A percentile compares a stretch with the other conserved stretches of the same genome.
phyloP scores from a whole-genome alignment of 1,140 invertebrate genomes.

The Mamestra configurata region DNA sequence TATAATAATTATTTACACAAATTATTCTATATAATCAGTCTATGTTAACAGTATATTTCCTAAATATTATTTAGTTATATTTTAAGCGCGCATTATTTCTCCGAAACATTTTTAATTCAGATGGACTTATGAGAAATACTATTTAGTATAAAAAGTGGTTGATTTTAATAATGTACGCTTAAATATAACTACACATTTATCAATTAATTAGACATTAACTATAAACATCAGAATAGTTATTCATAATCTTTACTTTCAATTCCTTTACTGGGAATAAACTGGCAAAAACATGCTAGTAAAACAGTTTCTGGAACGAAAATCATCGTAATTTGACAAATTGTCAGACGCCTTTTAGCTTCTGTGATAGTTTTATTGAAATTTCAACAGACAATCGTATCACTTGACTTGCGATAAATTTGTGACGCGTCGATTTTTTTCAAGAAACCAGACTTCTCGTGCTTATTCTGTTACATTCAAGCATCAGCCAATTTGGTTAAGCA shows the following conservation, averaged over 20 bases:
- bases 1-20: slow-evolving; percentile 59
- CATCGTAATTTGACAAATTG: too few species aligned
- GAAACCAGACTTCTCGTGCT: too few species aligned
- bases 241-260: slow-evolving; percentile 8
- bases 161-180: background rate
- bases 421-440: too few species aligned
- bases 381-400: too few species aligned
- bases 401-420: too few species aligned
- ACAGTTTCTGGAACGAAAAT: too few species aligned
- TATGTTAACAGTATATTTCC: slow-evolving; percentile 66
- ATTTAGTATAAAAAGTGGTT: background rate
- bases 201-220: slow-evolving; percentile 20
- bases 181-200: background rate
- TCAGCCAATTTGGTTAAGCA: too few species aligned
- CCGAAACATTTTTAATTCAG: background rate
- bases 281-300: background rate
- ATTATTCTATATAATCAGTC: slow-evolving; percentile 71
- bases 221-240: slow-evolving; percentile 46
- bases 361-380: too few species aligned
- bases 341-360: too few species aligned
- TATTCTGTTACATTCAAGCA: too few species aligned
- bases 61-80: slow-evolving; percentile 31
- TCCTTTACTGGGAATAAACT: slow-evolving; percentile 1
- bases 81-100: background rate
- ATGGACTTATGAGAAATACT: background rate